Percentiles rank a stretch among this genome's conserved stretches.
These are phyloP conservation scores for Nephrotoma guestfalica DNA, from an alignment of 2,888 invertebrate species.

Conservation along the genomic window DNA sequence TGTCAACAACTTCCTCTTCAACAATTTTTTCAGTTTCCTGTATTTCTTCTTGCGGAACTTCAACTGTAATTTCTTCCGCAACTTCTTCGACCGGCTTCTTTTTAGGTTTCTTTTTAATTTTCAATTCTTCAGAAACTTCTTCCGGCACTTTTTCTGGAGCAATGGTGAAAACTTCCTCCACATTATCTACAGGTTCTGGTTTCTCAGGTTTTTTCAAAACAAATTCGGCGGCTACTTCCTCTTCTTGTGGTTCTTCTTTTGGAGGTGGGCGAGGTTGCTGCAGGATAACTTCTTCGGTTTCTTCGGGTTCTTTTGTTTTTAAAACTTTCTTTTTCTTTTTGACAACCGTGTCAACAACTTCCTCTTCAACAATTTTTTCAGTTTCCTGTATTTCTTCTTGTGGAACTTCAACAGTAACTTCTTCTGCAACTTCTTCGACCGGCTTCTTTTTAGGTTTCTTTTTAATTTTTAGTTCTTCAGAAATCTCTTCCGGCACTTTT, in stretches of 20 bases:
- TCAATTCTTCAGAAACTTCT: constrained; percentile 14
- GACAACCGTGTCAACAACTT: constrained; percentile 18
- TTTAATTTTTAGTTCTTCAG: constrained; percentile 21
- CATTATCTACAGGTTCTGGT: constrained; percentile 29
- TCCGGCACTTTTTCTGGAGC: constrained; percentile 12
- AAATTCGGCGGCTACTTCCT: constrained; percentile 20
- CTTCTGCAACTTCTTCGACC: constrained; percentile 17
- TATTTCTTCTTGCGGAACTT: constrained; percentile 11
- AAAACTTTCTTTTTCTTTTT: constrained; percentile 21
- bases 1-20: constrained; percentile 19
- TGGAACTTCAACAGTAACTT: constrained; percentile 15
- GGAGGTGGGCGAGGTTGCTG: constrained; percentile 26
- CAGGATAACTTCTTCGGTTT: constrained; percentile 18
- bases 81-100: constrained; percentile 18
- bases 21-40: constrained; percentile 19
- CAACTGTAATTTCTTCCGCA: constrained; percentile 13
- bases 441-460: constrained; percentile 17
- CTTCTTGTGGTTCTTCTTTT: constrained; percentile 21
- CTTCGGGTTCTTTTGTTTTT: constrained; percentile 21
- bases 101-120: constrained; percentile 20
- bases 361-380: constrained; percentile 21
- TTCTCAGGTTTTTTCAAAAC: constrained; percentile 16
- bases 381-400: constrained; percentile 15
- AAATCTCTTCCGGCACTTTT: constrained; percentile 17
- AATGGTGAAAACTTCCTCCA: constrained; percentile 30